Evolutionary conservation across 1,140 invertebrate species (phyloP), one percentile per base, ranked within the genome.

Genomic region (Philotrypesis tridentata): DNA sequence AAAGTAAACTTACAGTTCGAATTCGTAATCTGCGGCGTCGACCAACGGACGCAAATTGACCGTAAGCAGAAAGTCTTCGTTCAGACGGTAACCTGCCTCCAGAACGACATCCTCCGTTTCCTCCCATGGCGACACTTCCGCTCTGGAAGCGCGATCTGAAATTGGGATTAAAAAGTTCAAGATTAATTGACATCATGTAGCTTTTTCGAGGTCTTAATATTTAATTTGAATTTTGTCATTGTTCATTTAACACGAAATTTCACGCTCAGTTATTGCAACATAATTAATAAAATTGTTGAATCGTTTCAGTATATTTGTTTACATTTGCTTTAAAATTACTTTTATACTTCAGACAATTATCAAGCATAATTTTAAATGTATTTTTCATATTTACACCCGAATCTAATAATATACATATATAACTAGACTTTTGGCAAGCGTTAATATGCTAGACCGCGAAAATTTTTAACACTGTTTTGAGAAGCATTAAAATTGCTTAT

Each of bases 1-100:
- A 55, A 60, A 63, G 37, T 65, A 33, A 75, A 87, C 90, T 90
- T 76, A 91, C 90, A 91, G 40, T 83, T 88, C 85, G 76, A 91
- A 91, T 82, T 85, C 84, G 67, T 90, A 84, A 71, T 89, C 85
- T 48, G 88, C 86, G 25, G 84, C 84, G 72, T 86, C 83, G 43
- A 88, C 85, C n/a, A 82, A 37, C 7, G 84, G 82, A 21, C 82
- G 70, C 21, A 91, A 81, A 76, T 89, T 88, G 37, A 90, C 27
- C 67, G 89, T 87, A n/a, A 90, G 1, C 9, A 89, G 72, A 63
- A 89, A 43, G 80, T 91, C 89, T n/a, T 89, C 87, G 67, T 84
- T 88, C 11, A 77, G 43, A 21, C 84, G 79, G 37, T 85, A 88
- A n/a, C 84, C 86, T n/a, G 83, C 83, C 71, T 86, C 75, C 23